Evolutionary conservation across 2,888 invertebrate species (phyloP).

Genomic region (Erebia palarica): DNA sequence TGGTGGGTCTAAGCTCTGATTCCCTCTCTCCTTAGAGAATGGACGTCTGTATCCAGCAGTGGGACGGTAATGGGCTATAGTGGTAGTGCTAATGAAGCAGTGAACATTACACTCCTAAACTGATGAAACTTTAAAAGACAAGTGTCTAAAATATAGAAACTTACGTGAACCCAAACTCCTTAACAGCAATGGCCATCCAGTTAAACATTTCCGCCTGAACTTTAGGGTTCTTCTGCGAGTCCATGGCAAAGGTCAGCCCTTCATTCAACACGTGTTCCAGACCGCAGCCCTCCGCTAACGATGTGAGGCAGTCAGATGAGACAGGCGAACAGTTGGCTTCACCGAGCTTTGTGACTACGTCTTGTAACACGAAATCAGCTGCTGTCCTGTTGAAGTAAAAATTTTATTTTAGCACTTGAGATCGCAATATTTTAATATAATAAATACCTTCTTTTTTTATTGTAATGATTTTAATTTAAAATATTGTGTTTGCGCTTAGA

Average conservation of each 20-base stretch:
- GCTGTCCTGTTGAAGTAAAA: constrained; percentile 78
- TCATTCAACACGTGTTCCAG: constrained; percentile 88
- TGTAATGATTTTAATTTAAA: too few relatives aligned
- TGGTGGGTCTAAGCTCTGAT: too few relatives aligned
- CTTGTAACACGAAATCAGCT: constrained; percentile 88
- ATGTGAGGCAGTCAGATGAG: constrained; percentile 86
- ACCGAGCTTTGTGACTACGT: constrained; percentile 92
- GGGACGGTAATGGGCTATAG: too few relatives aligned
- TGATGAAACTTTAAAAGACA: background rate
- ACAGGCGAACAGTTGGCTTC: constrained; percentile 90
- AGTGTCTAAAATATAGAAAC: constrained; percentile 49
- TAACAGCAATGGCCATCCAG: constrained; percentile 90
- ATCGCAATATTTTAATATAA: background rate
- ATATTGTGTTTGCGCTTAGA: too few relatives aligned
- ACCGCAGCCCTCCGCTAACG: constrained; percentile 90
- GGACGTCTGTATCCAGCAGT: too few relatives aligned
- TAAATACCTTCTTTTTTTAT: too few relatives aligned
- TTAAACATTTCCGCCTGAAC: constrained; percentile 92
- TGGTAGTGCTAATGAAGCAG: too few relatives aligned
- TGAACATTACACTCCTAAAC: too few relatives aligned
- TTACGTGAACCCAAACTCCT: constrained; percentile 94
- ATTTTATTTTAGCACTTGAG: too few relatives aligned
- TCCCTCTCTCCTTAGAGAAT: too few relatives aligned
- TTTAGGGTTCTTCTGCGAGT: constrained; percentile 93
- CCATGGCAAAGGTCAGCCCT: constrained; percentile 89